phyloP scores from a whole-genome alignment of 2,797 vertebrate genomes.

The Molossus molossus region DNA sequence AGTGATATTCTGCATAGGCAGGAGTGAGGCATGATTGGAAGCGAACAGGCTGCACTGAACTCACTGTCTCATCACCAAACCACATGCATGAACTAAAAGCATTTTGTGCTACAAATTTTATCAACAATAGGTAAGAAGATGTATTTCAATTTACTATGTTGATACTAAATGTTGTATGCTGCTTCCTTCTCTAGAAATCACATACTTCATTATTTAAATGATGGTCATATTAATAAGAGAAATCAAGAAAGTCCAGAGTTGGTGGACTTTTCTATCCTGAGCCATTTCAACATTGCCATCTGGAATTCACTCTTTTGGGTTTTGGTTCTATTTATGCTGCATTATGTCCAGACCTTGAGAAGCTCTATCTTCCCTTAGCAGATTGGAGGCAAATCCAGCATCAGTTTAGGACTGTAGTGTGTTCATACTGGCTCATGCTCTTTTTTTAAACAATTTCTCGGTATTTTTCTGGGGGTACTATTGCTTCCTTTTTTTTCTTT shows the following conservation, averaged over 20 bases:
- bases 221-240: neutral
- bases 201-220: neutral
- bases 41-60: neutral
- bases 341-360: slow-evolving; percentile 11
- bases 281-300: slow-evolving; percentile 39
- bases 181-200: neutral
- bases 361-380: neutral
- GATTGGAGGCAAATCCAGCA: neutral
- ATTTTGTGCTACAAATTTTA: neutral
- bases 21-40: neutral
- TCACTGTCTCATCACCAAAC: neutral
- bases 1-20: neutral
- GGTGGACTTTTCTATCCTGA: neutral
- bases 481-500: neutral
- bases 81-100: neutral
- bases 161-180: neutral
- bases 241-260: neutral
- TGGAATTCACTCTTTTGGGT: slow-evolving; percentile 33
- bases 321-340: slow-evolving; percentile 64
- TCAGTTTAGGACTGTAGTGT: neutral
- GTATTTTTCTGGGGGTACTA: neutral
- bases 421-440: neutral
- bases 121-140: neutral
- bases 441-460: slow-evolving; percentile 15
- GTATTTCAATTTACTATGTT: neutral